Conservation (phyloP, 1,140 invertebrate genomes). For the Oreohelix idahoensis region DNA sequence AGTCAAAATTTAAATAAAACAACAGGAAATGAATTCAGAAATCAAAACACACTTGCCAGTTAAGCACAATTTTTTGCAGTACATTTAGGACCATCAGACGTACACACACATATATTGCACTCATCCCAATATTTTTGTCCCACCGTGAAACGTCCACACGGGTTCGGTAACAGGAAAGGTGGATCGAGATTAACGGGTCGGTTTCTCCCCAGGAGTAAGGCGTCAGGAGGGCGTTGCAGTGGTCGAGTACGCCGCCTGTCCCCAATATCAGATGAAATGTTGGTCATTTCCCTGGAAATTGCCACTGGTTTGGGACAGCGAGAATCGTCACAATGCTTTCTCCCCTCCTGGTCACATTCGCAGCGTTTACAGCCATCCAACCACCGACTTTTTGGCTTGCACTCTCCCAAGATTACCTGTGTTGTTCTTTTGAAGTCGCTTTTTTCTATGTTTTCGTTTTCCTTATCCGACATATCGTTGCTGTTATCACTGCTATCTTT, state of each 20-base stretch:
- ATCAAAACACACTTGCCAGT: too few relatives aligned
- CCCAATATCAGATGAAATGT: too few relatives aligned
- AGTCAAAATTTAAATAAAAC: too few relatives aligned
- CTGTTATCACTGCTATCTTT: background rate
- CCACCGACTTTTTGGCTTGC: background rate
- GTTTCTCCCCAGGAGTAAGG: background rate
- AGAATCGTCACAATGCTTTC: background rate
- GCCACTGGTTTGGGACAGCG: background rate
- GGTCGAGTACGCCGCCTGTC: background rate
- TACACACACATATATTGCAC: conserved; percentile 44
- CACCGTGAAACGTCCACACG: conserved; percentile 26
- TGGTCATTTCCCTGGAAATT: too few relatives aligned
- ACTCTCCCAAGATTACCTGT: background rate
- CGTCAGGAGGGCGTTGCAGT: background rate
- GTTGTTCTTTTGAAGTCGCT: background rate
- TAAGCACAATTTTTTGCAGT: conserved; percentile 32
- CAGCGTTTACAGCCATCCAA: conserved; percentile 19
- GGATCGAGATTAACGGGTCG: background rate
- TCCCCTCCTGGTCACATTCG: background rate
- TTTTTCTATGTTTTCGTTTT: background rate
- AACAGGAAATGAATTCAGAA: too few relatives aligned
- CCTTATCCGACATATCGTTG: background rate
- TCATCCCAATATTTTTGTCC: conserved; percentile 32
- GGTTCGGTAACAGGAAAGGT: background rate
- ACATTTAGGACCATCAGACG: conserved; percentile 37